Evolutionary conservation across 2,888 invertebrate genomes (phyloP), one percentile per base, ranked within the genome.

Genomic region (Ochlodes sylvanus): DNA sequence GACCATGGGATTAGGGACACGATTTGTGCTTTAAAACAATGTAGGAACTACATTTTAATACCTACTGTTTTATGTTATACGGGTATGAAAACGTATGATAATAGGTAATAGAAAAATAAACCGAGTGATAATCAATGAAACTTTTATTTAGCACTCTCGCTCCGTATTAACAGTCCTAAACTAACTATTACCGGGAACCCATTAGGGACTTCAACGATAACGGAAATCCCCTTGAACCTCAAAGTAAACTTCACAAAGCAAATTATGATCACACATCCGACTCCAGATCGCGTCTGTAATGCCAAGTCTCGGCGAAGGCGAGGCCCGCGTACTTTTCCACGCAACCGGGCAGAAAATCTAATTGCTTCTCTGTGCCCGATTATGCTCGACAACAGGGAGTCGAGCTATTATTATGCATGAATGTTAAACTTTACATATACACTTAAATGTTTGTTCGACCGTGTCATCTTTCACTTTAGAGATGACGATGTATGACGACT

Each of bases 281-380:
- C 69, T 74, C 67, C 70, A 57, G 70, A 57, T 58, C 54, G 42
- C 70, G 67, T 47, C 47, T 38, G 68, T 68, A 72, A 77, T 78
- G 68, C 69, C 73, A 73, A 76, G 82, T 78, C 76, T 75, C 72
- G 5, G 27, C 27, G 68, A 34, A 67, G 69, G 56, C 32, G 12
- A 38, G 55, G 17, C 42, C 32, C 47, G 72, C 73, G 71, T 75
- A 77, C 85, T 88, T 85, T 89, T 88, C 86, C 83, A 77, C 77
- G 72, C 80, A 69, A 80, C 76, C 77, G 75, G 84, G 86, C 77
- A 77, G 82, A 86, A 87, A 88, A 88, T 86, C 79, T 86, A 86
- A 89, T 87, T 87, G 83, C 76, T 77, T 76, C 69, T 71, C 69
- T 71, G 69, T 71, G 70, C 74, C 70, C 73, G 73, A 58, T 65